phyloP scores from a whole-genome alignment of 2,888 invertebrate species.

The Aphrophora alni region DNA sequence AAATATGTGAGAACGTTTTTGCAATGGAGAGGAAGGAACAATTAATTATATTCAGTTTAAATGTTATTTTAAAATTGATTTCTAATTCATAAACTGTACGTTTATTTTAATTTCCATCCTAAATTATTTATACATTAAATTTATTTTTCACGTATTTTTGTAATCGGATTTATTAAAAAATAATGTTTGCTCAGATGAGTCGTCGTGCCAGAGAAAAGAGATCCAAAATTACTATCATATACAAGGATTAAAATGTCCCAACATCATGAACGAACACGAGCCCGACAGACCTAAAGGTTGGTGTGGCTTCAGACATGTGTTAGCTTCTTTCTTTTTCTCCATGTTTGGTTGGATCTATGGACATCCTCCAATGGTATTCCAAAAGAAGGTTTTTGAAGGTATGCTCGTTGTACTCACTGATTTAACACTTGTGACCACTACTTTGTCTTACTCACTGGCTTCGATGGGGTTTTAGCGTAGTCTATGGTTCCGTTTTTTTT shows the following conservation, averaged over 20 bases:
- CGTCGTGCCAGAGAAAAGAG: background rate
- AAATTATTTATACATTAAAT: background rate
- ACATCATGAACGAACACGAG: constrained; percentile 23
- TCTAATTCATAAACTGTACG: background rate
- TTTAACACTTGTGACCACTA: background rate
- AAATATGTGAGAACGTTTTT: too few relatives aligned
- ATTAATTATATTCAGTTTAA: too few relatives aligned
- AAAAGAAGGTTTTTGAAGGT: constrained; percentile 9
- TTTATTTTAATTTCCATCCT: background rate
- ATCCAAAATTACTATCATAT: constrained; percentile 2
- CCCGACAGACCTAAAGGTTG: constrained; percentile 3
- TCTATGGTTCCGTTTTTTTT: background rate
- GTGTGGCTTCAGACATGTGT: constrained; percentile 30
- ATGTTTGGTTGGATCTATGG: constrained; percentile 35
- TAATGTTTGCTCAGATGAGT: constrained; percentile 40
- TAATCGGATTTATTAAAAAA: too few relatives aligned
- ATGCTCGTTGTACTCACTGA: background rate
- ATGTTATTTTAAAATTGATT: background rate
- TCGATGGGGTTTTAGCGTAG: background rate
- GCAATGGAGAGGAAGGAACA: too few relatives aligned
- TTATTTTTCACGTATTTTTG: background rate
- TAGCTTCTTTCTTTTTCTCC: constrained; percentile 33
- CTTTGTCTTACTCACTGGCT: background rate
- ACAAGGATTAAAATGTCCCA: background rate
- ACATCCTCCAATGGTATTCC: constrained; percentile 21